Evolutionary conservation across 2,888 invertebrate genomes (phyloP).

Genomic region (Tenodera sinensis): DNA sequence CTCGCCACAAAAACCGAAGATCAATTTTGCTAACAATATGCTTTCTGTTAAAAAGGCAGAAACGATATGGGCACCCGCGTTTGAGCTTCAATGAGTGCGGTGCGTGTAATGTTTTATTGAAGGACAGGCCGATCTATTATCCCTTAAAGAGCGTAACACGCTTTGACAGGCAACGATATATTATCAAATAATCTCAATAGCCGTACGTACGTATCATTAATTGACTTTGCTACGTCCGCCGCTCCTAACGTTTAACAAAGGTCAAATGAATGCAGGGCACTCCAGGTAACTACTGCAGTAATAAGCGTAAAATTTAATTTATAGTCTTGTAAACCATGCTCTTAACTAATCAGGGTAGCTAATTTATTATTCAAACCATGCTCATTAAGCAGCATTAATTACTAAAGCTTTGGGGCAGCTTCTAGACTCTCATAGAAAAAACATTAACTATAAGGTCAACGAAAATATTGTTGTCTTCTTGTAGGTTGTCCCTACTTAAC

Average conservation of each 20-base stretch:
- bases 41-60: too few relatives aligned
- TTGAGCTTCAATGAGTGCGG: too few relatives aligned
- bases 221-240: background rate
- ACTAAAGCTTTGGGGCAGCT: background rate
- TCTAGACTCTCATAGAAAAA: background rate
- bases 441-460: too few relatives aligned
- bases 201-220: background rate
- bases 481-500: too few relatives aligned
- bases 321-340: background rate
- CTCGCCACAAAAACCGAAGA: too few relatives aligned
- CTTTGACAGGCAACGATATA: background rate
- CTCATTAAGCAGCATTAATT: background rate
- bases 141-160: background rate
- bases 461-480: too few relatives aligned
- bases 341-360: background rate
- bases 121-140: background rate
- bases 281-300: background rate
- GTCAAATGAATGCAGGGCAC: background rate
- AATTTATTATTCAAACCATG: background rate
- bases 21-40: too few relatives aligned
- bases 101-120: too few relatives aligned
- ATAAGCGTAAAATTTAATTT: background rate
- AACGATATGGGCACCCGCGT: too few relatives aligned
- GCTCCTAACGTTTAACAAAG: background rate
- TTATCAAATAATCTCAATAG: background rate